Evolutionary conservation across 2,113 vertebrate genomes (phyloP).

Genomic region (Sinocyclocheilus anshuiensis): DNA sequence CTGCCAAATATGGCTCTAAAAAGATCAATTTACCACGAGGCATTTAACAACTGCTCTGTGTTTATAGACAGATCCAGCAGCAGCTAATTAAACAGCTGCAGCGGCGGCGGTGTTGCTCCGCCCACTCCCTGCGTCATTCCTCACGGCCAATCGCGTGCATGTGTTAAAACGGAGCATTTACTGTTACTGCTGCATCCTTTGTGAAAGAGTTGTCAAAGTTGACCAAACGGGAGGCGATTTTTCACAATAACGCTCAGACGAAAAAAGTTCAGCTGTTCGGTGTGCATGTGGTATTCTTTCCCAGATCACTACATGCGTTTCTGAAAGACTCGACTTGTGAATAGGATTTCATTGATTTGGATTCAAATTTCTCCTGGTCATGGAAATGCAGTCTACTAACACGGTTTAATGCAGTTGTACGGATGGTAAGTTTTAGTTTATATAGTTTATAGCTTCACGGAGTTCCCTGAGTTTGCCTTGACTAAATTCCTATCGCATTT

Average conservation of each 20-base stretch:
- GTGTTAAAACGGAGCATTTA: slow-evolving; percentile 19
- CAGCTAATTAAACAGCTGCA: slow-evolving; percentile 29
- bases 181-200: neutral
- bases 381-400: neutral
- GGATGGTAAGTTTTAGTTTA: slow-evolving; percentile 19
- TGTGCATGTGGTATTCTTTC: neutral
- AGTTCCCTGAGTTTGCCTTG: neutral
- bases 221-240: neutral
- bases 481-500: neutral
- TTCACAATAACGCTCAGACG: neutral
- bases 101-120: neutral
- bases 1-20: neutral
- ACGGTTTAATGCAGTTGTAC: neutral
- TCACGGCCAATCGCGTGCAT: slow-evolving; percentile 9
- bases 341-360: slow-evolving; percentile 16
- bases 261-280: neutral
- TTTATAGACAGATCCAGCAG: slow-evolving; percentile 16
- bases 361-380: neutral
- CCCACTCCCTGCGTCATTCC: slow-evolving; percentile 15
- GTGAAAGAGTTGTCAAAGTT: slow-evolving; percentile 46
- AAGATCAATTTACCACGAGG: neutral
- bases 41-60: slow-evolving; percentile 15
- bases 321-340: neutral
- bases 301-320: neutral
- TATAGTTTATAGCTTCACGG: neutral